phyloP scores from a whole-genome alignment of 2,797 vertebrate species.

The Trichosurus vulpecula region DNA sequence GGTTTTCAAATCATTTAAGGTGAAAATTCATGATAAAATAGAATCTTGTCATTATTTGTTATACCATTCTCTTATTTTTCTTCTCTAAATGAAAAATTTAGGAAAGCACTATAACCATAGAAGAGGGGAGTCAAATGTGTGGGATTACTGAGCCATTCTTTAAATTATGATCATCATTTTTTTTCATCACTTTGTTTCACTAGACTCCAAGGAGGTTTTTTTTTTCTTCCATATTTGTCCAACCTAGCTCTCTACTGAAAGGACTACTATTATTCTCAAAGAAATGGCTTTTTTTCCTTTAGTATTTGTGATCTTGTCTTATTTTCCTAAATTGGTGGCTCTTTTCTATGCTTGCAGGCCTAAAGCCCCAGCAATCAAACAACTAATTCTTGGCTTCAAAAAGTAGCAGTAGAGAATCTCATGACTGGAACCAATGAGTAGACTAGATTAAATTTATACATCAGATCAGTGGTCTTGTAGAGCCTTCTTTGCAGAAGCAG shows the following conservation, averaged over 20 bases:
- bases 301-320: neutral
- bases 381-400: neutral
- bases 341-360: neutral
- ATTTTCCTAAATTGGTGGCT: neutral
- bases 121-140: slow-evolving; percentile 15
- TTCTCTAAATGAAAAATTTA: neutral
- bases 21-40: neutral
- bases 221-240: slow-evolving; percentile 18
- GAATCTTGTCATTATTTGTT: neutral
- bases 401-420: neutral
- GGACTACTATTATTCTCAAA: slow-evolving; percentile 9
- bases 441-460: neutral
- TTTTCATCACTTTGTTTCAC: neutral
- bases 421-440: neutral
- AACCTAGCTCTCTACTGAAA: neutral
- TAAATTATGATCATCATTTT: neutral
- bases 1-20: slow-evolving; percentile 22
- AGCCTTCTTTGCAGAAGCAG: slow-evolving; percentile 29
- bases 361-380: neutral
- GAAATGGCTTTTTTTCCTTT: neutral
- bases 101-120: neutral
- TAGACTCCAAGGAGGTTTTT: neutral
- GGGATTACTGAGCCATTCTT: neutral
- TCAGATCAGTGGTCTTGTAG: neutral
- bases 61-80: neutral